These are phyloP conservation scores for Coptodon bakossiorum DNA, from an alignment of 2,113 vertebrate genomes.

Conservation along the genomic window DNA sequence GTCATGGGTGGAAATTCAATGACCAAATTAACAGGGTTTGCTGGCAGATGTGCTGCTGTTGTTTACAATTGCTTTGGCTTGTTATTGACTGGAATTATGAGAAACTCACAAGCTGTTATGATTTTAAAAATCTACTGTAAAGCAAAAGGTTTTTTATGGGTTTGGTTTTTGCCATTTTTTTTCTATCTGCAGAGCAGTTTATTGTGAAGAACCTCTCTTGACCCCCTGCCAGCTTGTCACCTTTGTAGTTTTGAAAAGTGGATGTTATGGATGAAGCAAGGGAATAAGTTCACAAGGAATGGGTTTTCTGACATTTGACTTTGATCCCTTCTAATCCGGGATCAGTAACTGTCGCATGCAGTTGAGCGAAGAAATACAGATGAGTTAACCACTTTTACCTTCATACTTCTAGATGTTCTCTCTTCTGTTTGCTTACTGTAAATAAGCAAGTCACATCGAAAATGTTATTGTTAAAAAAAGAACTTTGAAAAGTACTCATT, in stretches of 20 bases:
- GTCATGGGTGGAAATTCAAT: neutral
- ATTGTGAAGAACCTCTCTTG: constrained; percentile 5
- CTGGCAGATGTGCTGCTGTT: neutral
- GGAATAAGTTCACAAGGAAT: constrained; percentile 6
- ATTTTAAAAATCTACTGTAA: neutral
- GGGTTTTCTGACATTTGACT: constrained; percentile 12
- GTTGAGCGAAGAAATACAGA: neutral
- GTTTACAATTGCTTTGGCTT: neutral
- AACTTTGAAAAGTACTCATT: neutral
- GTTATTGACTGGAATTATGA: neutral
- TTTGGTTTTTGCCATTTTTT: neutral
- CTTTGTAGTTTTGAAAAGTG: constrained; percentile 28
- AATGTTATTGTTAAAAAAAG: neutral
- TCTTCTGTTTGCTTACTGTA: neutral
- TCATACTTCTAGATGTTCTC: neutral
- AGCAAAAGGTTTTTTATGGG: neutral
- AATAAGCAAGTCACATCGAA: neutral
- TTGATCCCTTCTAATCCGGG: constrained; percentile 12
- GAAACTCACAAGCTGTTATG: neutral
- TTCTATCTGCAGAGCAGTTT: neutral
- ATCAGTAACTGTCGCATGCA: neutral
- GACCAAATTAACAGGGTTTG: neutral
- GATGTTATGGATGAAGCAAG: neutral
- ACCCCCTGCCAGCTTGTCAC: constrained; percentile 1
- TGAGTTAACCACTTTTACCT: neutral